phyloP scores from a whole-genome alignment of 2,888 invertebrate genomes.

The Drosophila sordidula region DNA sequence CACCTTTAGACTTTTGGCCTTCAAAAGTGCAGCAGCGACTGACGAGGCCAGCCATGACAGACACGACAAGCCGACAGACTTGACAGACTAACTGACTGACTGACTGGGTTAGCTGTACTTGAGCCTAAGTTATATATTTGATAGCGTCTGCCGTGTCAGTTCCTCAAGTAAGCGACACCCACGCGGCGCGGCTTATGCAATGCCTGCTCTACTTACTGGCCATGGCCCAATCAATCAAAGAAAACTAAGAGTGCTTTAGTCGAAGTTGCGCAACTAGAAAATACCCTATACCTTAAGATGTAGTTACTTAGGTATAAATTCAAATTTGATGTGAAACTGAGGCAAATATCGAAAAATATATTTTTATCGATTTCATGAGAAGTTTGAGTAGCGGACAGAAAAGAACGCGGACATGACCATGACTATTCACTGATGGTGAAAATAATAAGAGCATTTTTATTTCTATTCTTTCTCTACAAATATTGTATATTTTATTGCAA shows the following conservation, averaged over 20 bases:
- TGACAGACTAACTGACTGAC: slow-evolving; percentile 27
- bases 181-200: slow-evolving; percentile 60
- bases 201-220: slow-evolving; percentile 54
- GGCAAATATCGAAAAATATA: no score
- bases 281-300: not conserved
- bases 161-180: slow-evolving; percentile 44
- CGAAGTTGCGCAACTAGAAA: slow-evolving; percentile 1
- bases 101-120: slow-evolving; percentile 56
- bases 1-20: slow-evolving; percentile 67
- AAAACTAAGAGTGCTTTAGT: slow-evolving; percentile 3
- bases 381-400: no score
- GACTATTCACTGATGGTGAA: no score
- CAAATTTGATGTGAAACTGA: no score
- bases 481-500: no score
- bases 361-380: no score
- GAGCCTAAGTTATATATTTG: slow-evolving; percentile 1
- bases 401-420: no score
- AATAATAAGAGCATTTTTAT: no score
- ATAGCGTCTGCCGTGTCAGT: slow-evolving; percentile 29
- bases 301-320: no score
- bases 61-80: not conserved
- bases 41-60: slow-evolving; percentile 33
- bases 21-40: slow-evolving; percentile 52
- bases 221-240: slow-evolving; percentile 69
- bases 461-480: no score